Percentiles rank a stretch among this genome's conserved stretches.
These are phyloP conservation scores for Callyntrura guangdongensis DNA, from an alignment of 2,888 invertebrate genomes.

Conservation along the genomic window DNA sequence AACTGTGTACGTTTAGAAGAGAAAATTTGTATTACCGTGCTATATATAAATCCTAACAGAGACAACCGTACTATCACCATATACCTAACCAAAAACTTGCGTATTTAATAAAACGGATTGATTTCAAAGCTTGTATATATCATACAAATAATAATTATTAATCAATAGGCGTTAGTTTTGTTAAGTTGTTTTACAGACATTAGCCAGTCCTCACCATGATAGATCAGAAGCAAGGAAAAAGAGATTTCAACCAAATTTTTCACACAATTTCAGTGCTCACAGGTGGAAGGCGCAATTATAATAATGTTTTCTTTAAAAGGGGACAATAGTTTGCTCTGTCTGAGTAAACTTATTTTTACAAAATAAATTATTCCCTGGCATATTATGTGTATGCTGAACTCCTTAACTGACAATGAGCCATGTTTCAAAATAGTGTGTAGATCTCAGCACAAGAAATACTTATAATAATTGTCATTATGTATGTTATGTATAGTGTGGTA, in stretches of 20 bases:
- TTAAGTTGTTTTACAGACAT: too few relatives aligned
- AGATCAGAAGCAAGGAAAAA: too few relatives aligned
- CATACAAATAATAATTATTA: background rate
- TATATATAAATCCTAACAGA: constrained; percentile 22
- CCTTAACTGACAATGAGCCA: background rate
- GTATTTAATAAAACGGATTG: background rate
- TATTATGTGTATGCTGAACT: background rate
- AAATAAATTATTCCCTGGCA: background rate
- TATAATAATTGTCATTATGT: background rate
- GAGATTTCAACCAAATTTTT: background rate
- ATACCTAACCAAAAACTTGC: background rate
- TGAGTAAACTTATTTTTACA: constrained; percentile 3
- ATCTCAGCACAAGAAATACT: background rate
- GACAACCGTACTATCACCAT: constrained; percentile 53
- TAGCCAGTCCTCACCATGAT: too few relatives aligned
- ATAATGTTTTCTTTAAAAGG: too few relatives aligned
- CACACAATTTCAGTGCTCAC: background rate
- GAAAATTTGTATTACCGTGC: constrained; percentile 35
- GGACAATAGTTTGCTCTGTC: background rate
- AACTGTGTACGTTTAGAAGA: constrained; percentile 31
- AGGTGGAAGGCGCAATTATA: background rate
- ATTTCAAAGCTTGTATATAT: background rate
- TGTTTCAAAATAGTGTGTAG: background rate
- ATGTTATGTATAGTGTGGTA: background rate
- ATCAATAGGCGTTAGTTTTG: too few relatives aligned